Evolutionary conservation across 2,113 vertebrate species (phyloP).

Genomic region (Cervus canadensis): DNA sequence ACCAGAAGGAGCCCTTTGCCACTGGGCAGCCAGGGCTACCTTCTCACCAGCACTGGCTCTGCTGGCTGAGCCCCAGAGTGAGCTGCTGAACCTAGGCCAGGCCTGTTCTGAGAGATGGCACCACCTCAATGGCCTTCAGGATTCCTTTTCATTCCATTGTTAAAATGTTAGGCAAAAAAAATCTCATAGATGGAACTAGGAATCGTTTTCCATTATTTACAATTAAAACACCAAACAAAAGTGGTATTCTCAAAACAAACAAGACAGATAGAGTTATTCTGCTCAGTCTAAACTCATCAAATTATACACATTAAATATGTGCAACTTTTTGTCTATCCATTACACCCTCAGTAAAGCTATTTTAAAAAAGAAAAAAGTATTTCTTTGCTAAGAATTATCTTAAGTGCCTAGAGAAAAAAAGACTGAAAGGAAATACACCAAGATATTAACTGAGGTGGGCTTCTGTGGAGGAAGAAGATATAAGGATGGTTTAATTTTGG

Average conservation of each 20-base stretch:
- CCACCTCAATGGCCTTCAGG: not conserved
- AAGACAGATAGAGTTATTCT: not conserved
- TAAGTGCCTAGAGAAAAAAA: not conserved
- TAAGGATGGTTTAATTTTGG: not conserved
- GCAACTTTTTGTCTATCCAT: not conserved
- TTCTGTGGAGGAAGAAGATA: not conserved
- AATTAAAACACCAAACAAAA: slow-evolving; percentile 1
- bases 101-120: not conserved
- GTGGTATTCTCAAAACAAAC: not conserved
- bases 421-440: not conserved
- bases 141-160: not conserved
- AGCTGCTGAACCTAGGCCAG: not conserved
- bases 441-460: not conserved
- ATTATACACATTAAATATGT: not conserved
- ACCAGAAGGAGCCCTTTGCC: not conserved
- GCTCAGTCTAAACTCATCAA: not conserved
- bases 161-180: not conserved
- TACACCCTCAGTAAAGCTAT: not conserved
- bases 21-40: not conserved
- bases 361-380: not conserved
- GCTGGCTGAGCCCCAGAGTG: not conserved
- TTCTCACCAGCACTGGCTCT: not conserved
- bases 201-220: not conserved
- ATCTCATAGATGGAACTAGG: not conserved
- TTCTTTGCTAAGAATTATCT: not conserved